Base-by-base conservation (phyloP, 2,113 vertebrate species). In the Podarcis muralis region DNA sequence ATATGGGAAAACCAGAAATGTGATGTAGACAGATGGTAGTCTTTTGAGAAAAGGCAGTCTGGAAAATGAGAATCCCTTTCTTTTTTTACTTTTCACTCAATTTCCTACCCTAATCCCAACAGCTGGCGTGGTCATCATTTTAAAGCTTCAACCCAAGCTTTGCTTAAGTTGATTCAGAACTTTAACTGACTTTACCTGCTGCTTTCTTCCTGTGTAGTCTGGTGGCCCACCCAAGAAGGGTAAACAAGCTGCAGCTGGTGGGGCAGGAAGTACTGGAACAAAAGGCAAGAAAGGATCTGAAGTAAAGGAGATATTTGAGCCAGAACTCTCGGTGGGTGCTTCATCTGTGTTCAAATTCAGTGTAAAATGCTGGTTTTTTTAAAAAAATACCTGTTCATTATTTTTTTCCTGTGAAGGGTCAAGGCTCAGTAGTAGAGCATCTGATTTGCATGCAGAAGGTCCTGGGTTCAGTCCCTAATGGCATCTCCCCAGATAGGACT, bases 261-360 rank as follows among this genome's bases (percentile, higher is more conserved):
- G 95, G 15, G 0, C 93, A 27, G 93, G 97, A 85, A 96, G 94
- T 90, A 86, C 96, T 78, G 96, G 96, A 85, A 94, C 96, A 32
- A 99, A 99, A 96, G 92, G 93, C 80, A 99, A 98, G 96, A 99
- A 99, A 91, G 95, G 79, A 43, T 3, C 95, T 0, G 98, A 99
- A 6, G 95, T 81, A 30, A 99, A 98, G 96, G 99, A 99, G 81
- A 79, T 97, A 1, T 92, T 96, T 57, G 99, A 99, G 87, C 96
- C 95, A 0, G 99, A 99, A 83, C 97, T 99, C 68, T 97, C 98
- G 13, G 99, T 99, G 93, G 96, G 98, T 97, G 69, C 85, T 86
- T 6, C 75, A 27, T n/a, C 92, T 66, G 43, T 16, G 81, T 3
- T 83, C 53, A 79, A 87, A 81, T 69, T 15, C 0, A 65, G 13